Evolutionary conservation across 1,140 invertebrate species (phyloP), one percentile per base, ranked within the genome.

Genomic region (Tetraneura akinire): DNA sequence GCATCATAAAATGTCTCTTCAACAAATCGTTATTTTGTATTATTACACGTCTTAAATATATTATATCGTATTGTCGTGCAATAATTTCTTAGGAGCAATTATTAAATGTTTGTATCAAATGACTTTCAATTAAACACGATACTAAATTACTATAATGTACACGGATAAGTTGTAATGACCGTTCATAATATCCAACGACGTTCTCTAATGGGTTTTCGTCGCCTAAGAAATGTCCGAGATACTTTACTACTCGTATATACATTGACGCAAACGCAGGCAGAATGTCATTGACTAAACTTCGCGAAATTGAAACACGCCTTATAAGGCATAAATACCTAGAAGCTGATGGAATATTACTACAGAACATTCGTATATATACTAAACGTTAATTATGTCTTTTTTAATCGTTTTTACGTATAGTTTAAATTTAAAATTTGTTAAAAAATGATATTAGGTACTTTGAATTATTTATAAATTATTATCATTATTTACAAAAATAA

Each of bases 1-100:
- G 32, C 60, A 45, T 68, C 37, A 26, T 68, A 45, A 68, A 68
- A 21, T 23, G 16, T 47, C 13, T 47, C 13, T 26, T 21, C 42
- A 23, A 68, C 66, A 47, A 68, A 68, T 68, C 66, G 66, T 68
- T 68, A 47, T 45, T 68, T 68, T 26, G 42, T 68, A 68, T 47
- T 47, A 37, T 68, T 68, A 68, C 66, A 68, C 42, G 66, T 68
- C 21, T 57, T 26, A 68, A 16, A 51, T 51, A 51, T 51, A 18
- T 51, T 1, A 18, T 51, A 16, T 51, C 1, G 14, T 51, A 5
- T n/a, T n/a, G n/a, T n/a, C n/a, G 3, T 16, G 14, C 4, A 23
- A 18, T 62, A n/a, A n/a, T 37, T 37, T 68, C 21, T 47, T 9
- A 16, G 21, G 66, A 26, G 14, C 37, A 47, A 68, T 68, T 68